phyloP scores from a whole-genome alignment of 2,113 vertebrate species.

The Gopherus evgoodei region DNA sequence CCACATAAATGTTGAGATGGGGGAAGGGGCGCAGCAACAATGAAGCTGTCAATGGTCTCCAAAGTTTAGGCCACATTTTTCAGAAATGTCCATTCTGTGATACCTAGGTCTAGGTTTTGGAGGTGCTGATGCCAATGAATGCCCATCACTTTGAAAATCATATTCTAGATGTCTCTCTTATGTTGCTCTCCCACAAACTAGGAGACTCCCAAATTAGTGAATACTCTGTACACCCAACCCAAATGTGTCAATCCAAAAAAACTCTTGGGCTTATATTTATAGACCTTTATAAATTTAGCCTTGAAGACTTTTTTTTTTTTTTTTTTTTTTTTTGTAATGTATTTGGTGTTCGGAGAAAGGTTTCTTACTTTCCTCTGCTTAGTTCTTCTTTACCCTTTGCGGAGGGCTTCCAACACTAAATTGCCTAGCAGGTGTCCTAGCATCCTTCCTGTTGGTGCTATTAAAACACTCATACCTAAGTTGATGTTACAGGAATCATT shows the following conservation, averaged over 20 bases:
- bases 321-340: too few relatives aligned
- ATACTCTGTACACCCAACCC: background rate
- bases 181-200: background rate
- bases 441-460: background rate
- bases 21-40: background rate
- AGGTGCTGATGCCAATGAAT: fast-evolving
- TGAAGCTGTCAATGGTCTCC: background rate
- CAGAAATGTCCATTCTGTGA: background rate
- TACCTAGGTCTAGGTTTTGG: background rate
- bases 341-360: background rate
- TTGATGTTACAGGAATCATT: background rate
- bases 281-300: background rate
- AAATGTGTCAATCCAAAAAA: background rate
- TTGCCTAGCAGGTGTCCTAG: background rate
- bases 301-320: background rate
- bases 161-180: background rate
- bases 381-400: background rate
- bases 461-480: background rate
- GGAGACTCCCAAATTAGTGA: background rate
- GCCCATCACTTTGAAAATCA: background rate
- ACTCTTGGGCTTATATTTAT: background rate
- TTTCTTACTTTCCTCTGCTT: background rate
- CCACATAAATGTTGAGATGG: background rate
- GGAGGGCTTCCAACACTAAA: background rate
- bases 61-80: background rate